phyloP scores from a whole-genome alignment of 2,888 invertebrate genomes.

The Hirtodrosophila duncani region DNA sequence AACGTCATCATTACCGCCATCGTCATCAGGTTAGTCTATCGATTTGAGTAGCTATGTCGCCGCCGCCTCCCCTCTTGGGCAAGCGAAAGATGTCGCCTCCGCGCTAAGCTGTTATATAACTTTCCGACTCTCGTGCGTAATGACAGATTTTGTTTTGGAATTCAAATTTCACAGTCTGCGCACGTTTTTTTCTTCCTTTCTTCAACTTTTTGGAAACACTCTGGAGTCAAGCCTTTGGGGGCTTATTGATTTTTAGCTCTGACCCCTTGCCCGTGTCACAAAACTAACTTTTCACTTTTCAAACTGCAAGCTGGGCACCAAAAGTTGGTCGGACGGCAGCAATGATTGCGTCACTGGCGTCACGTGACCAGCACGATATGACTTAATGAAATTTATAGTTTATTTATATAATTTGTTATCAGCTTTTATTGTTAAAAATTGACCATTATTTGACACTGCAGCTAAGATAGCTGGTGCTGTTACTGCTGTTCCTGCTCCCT shows the following conservation, averaged over 20 bases:
- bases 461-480: slow-evolving; percentile 28
- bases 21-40: slow-evolving; percentile 40
- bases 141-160: slow-evolving; percentile 20
- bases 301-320: slow-evolving; percentile 25
- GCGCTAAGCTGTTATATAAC: slow-evolving; percentile 43
- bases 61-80: slow-evolving; percentile 21
- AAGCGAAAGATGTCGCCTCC: background rate
- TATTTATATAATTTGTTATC: background rate
- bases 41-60: slow-evolving; percentile 28
- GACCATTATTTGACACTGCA: slow-evolving; percentile 4
- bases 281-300: slow-evolving; percentile 34
- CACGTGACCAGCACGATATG: too few species aligned
- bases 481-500: too few species aligned
- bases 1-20: slow-evolving; percentile 32
- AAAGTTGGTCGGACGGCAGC: background rate
- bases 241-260: slow-evolving; percentile 38
- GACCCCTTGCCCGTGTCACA: too few species aligned
- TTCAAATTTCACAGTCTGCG: slow-evolving; percentile 24
- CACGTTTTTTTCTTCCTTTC: slow-evolving; percentile 20
- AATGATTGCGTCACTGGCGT: background rate
- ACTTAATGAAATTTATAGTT: background rate
- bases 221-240: too few species aligned
- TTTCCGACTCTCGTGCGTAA: slow-evolving; percentile 13
- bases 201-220: slow-evolving; percentile 10
- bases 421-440: slow-evolving; percentile 4